phyloP scores from a whole-genome alignment of 1,140 invertebrate genomes.

The Drosophila melanica region DNA sequence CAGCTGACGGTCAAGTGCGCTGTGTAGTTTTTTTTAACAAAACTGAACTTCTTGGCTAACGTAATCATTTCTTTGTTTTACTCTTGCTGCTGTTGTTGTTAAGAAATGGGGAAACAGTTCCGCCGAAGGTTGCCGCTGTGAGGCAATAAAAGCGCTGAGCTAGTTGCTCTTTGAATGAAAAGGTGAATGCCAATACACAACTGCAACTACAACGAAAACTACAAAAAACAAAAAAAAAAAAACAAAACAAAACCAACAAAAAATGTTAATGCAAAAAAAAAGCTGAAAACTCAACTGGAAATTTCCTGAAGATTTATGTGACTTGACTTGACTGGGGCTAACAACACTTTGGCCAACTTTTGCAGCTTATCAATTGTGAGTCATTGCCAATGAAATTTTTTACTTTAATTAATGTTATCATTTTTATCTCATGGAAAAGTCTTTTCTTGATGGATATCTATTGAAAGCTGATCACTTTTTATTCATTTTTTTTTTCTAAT shows the following conservation, averaged over 20 bases:
- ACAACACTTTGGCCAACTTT: background rate
- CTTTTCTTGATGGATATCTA: too few relatives aligned
- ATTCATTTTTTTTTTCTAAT: too few relatives aligned
- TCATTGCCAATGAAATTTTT: background rate
- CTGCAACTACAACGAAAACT: slow-evolving; percentile 8
- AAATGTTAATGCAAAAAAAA: background rate
- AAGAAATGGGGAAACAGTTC: slow-evolving; percentile 67
- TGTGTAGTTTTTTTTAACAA: slow-evolving; percentile 12
- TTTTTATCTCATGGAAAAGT: too few relatives aligned
- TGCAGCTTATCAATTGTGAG: background rate
- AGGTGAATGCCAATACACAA: slow-evolving; percentile 65
- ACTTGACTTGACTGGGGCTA: background rate
- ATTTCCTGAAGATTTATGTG: slow-evolving; percentile 51
- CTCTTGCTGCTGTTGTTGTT: slow-evolving; percentile 25
- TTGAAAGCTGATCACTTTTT: too few relatives aligned
- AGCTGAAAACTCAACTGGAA: slow-evolving; percentile 23
- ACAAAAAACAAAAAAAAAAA: slow-evolving; percentile 1
- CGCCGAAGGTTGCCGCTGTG: slow-evolving; percentile 50
- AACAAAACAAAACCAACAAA: slow-evolving; percentile 1
- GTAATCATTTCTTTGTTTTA: slow-evolving; percentile 23
- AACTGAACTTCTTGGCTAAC: slow-evolving; percentile 32
- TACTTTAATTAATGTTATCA: too few relatives aligned
- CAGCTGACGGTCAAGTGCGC: slow-evolving; percentile 52
- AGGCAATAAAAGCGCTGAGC: slow-evolving; percentile 66
- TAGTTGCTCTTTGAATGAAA: slow-evolving; percentile 44